Percentiles rank a stretch among this genome's conserved stretches.
Evolutionary conservation across 2,888 invertebrate genomes (phyloP).

Genomic region (Parnassius smintheus): DNA sequence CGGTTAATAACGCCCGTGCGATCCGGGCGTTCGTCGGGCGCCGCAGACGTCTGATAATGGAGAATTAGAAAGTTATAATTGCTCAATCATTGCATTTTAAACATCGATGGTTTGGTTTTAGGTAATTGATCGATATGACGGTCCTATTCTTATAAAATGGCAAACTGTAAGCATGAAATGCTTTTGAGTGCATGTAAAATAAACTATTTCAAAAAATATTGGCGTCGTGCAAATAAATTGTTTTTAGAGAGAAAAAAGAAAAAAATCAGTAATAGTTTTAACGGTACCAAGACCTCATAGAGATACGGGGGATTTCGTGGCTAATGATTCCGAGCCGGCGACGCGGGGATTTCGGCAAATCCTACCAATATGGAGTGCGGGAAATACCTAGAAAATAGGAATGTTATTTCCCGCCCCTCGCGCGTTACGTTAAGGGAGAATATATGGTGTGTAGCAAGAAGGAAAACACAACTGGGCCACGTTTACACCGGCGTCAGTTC

Average conservation of each 20-base stretch:
- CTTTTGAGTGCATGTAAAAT: too few relatives aligned
- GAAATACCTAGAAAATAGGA: slow-evolving; percentile 76
- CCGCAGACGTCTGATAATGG: slow-evolving; percentile 65
- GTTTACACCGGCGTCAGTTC: slow-evolving; percentile 32
- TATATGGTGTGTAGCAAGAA: slow-evolving; percentile 47
- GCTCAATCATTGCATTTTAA: slow-evolving; percentile 46
- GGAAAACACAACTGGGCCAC: slow-evolving; percentile 40
- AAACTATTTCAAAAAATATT: too few relatives aligned
- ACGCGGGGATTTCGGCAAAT: slow-evolving; percentile 60
- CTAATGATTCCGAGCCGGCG: slow-evolving; percentile 66
- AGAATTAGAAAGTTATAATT: slow-evolving; percentile 73
- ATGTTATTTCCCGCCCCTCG: slow-evolving; percentile 51
- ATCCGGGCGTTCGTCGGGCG: slow-evolving; percentile 47
- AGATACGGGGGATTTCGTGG: slow-evolving; percentile 62
- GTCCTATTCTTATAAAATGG: too few relatives aligned
- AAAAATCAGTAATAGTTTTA: slow-evolving; percentile 68
- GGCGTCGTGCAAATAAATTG: too few relatives aligned
- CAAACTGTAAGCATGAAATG: too few relatives aligned
- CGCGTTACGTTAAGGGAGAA: slow-evolving; percentile 37
- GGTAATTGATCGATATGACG: not conserved
- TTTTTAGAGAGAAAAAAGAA: slow-evolving; percentile 38
- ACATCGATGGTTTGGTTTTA: slow-evolving; percentile 1
- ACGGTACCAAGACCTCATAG: slow-evolving; percentile 54
- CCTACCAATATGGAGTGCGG: slow-evolving; percentile 75
- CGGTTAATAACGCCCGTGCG: slow-evolving; percentile 73